Conservation (phyloP, 2,888 invertebrate genomes). For the Chrysodeixis includens region DNA sequence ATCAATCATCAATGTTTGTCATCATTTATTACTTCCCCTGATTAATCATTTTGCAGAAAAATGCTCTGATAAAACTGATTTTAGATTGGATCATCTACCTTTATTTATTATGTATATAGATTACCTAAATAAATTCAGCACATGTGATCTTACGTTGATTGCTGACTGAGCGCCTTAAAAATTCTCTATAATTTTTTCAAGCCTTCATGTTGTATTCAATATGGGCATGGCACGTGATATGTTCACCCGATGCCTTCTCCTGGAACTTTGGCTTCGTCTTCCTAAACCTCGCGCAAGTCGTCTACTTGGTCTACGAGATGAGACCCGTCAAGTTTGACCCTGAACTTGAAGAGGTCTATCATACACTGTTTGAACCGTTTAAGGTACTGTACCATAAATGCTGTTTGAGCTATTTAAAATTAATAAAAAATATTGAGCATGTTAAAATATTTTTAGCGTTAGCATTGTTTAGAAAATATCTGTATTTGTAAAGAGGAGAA, state of each 20-base stretch:
- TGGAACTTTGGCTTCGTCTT: slow-evolving; percentile 96
- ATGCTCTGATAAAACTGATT: too few relatives aligned
- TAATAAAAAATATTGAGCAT: too few relatives aligned
- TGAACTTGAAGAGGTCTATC: slow-evolving; percentile 95
- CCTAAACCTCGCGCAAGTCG: slow-evolving; percentile 94
- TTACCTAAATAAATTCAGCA: too few relatives aligned
- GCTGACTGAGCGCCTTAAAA: neutral
- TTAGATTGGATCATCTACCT: too few relatives aligned
- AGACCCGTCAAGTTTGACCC: slow-evolving; percentile 95
- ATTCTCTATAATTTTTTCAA: slow-evolving; percentile 67
- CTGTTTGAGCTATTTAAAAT: neutral
- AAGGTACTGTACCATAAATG: slow-evolving; percentile 85
- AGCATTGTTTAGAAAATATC: too few relatives aligned
- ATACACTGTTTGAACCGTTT: slow-evolving; percentile 94
- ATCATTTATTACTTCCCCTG: too few relatives aligned
- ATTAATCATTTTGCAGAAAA: too few relatives aligned
- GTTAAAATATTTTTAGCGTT: too few relatives aligned
- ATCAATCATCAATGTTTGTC: too few relatives aligned
- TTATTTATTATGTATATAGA: too few relatives aligned
- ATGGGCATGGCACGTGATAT: slow-evolving; percentile 97
- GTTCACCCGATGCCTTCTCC: slow-evolving; percentile 95
- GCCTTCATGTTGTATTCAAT: slow-evolving; percentile 94
- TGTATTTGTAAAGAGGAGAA: too few relatives aligned
- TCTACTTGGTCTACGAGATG: slow-evolving; percentile 94
- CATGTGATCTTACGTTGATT: too few relatives aligned